Evolutionary conservation across 2,797 vertebrate genomes (phyloP).

Genomic region (Diplodus sargus): DNA sequence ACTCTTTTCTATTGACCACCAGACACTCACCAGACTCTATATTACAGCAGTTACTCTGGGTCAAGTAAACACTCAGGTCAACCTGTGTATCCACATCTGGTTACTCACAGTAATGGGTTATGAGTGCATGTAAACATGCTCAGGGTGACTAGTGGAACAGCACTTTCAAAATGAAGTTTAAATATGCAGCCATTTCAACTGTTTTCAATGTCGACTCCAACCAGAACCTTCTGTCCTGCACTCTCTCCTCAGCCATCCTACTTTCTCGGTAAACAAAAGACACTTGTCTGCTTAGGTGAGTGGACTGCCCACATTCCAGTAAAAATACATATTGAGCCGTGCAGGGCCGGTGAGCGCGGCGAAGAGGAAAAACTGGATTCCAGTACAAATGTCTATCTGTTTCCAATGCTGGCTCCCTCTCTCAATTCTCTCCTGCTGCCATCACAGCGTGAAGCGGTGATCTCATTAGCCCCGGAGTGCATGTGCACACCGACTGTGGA

Average conservation of each 20-base stretch:
- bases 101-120: constrained; percentile 30
- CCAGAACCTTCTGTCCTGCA: constrained; percentile 9
- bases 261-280: constrained; percentile 63
- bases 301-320: constrained; percentile 49
- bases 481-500: constrained; percentile 49
- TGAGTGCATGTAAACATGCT: constrained; percentile 19
- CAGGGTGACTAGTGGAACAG: constrained; percentile 16
- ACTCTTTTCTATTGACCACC: background rate
- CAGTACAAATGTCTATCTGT: constrained; percentile 60
- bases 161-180: constrained; percentile 30
- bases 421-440: constrained; percentile 59
- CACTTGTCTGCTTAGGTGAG: constrained; percentile 57
- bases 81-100: constrained; percentile 28
- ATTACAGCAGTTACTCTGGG: constrained; percentile 2
- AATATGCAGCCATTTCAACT: constrained; percentile 18
- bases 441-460: constrained; percentile 65
- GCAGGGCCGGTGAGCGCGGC: constrained; percentile 29
- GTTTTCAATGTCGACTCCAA: constrained; percentile 28
- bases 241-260: constrained; percentile 25
- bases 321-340: constrained; percentile 53
- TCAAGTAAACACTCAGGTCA: constrained; percentile 13
- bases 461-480: constrained; percentile 68
- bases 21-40: background rate
- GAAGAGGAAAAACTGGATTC: constrained; percentile 56
- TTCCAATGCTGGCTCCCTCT: constrained; percentile 63